A percentile compares a stretch with the other conserved stretches of the same genome.
Evolutionary conservation across 2,888 invertebrate genomes (phyloP).

Genomic region (Machimus atricapillus): DNA sequence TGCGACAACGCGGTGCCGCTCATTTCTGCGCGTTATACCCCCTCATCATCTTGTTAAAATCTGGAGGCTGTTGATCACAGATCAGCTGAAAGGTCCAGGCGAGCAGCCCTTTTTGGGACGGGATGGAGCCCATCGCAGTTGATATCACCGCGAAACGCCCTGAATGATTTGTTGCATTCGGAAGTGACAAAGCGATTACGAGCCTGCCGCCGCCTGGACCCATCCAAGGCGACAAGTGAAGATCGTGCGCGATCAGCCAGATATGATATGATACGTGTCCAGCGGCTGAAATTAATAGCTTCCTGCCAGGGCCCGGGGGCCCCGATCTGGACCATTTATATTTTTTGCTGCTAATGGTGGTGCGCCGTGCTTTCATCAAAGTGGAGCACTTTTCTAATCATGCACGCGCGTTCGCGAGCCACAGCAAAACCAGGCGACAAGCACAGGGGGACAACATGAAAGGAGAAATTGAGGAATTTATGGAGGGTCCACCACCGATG

Average conservation of each 20-base stretch:
- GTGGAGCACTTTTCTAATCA: slow-evolving; percentile 3
- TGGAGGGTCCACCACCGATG: slow-evolving; percentile 20
- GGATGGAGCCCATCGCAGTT: neutral
- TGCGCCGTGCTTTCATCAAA: neutral
- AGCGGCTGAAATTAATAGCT: slow-evolving; percentile 36
- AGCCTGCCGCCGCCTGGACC: neutral
- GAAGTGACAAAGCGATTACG: slow-evolving; percentile 43
- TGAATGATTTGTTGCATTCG: slow-evolving; percentile 44
- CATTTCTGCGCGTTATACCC: neutral
- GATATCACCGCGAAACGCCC: neutral
- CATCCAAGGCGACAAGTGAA: neutral
- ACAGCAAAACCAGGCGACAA: neutral
- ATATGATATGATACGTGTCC: slow-evolving; percentile 22
- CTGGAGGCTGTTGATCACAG: neutral
- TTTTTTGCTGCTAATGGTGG: neutral
- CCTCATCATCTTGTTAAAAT: neutral
- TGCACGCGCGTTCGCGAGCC: neutral
- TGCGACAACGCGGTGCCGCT: neutral
- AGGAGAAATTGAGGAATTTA: slow-evolving; percentile 34
- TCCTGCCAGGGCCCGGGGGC: neutral
- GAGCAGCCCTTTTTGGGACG: neutral
- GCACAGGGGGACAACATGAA: slow-evolving; percentile 7
- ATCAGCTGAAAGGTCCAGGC: neutral
- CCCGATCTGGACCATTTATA: neutral
- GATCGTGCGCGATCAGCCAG: slow-evolving; percentile 9